phyloP scores from a whole-genome alignment of 2,113 vertebrate genomes.

The Tautogolabrus adspersus region DNA sequence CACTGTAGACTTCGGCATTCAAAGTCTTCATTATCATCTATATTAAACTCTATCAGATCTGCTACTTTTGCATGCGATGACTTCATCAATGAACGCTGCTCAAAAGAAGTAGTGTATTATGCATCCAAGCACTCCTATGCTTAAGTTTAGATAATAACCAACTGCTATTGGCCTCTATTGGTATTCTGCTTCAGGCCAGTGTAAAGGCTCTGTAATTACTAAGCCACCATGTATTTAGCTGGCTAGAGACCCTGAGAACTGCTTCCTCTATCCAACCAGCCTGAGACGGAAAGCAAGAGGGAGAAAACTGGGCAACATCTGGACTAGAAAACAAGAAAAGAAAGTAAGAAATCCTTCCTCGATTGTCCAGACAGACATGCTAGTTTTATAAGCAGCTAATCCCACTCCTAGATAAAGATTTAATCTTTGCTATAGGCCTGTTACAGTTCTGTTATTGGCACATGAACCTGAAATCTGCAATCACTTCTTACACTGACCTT shows the following conservation, averaged over 20 bases:
- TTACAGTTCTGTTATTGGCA: slow-evolving; percentile 50
- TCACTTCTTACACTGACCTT: slow-evolving; percentile 60
- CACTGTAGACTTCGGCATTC: not conserved
- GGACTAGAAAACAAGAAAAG: slow-evolving; percentile 30
- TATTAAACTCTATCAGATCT: slow-evolving; percentile 18
- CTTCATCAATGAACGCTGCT: slow-evolving; percentile 27
- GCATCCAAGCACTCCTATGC: slow-evolving; percentile 49
- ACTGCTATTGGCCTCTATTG: slow-evolving; percentile 66
- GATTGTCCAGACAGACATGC: slow-evolving; percentile 20
- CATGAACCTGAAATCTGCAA: slow-evolving; percentile 59
- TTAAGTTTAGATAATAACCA: slow-evolving; percentile 69
- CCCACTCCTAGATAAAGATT: slow-evolving; percentile 37
- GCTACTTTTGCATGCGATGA: not conserved
- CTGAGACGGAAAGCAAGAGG: slow-evolving; percentile 36
- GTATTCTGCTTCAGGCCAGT: slow-evolving; percentile 71
- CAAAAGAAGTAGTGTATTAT: slow-evolving; percentile 36
- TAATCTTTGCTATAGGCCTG: slow-evolving; percentile 51
- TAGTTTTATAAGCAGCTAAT: slow-evolving; percentile 41
- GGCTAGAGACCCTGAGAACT: slow-evolving; percentile 65
- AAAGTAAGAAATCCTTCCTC: slow-evolving; percentile 7
- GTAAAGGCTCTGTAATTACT: slow-evolving; percentile 79
- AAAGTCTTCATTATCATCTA: slow-evolving; percentile 1
- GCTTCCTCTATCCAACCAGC: slow-evolving; percentile 65
- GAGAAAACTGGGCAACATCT: slow-evolving; percentile 39
- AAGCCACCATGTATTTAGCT: slow-evolving; percentile 78